Conservation (phyloP, 2,888 invertebrate species). For the Yponomeuta plumbellus region DNA sequence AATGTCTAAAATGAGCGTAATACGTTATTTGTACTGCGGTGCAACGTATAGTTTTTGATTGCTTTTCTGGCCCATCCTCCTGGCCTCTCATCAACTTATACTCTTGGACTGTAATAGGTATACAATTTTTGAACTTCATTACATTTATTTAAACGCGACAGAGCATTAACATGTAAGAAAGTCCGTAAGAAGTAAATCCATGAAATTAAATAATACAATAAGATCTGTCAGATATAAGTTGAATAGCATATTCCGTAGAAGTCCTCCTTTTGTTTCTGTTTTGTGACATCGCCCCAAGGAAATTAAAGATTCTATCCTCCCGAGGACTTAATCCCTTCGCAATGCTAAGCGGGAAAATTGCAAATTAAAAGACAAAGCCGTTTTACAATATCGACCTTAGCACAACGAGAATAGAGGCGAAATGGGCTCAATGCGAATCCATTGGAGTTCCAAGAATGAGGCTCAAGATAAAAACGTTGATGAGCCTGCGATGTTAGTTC, state of each 20-base stretch:
- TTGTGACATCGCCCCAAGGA: conserved; percentile 58
- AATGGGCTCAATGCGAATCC: conserved; percentile 22
- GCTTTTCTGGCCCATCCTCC: no score
- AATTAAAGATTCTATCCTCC: conserved; percentile 73
- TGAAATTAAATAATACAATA: no score
- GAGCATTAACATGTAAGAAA: no score
- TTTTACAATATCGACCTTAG: conserved; percentile 28
- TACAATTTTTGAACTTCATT: no score
- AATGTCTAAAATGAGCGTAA: no score
- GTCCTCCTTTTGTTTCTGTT: background rate
- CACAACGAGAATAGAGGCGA: conserved; percentile 22
- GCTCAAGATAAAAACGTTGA: conserved; percentile 60
- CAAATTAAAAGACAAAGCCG: conserved; percentile 55
- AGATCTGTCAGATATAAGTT: no score
- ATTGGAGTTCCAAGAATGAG: conserved; percentile 21
- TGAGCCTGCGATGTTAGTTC: conserved; percentile 36
- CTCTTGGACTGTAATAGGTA: no score
- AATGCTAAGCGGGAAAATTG: conserved; percentile 70
- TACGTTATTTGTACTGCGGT: no score
- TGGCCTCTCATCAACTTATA: no score
- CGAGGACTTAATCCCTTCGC: conserved; percentile 65
- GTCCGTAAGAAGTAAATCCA: no score
- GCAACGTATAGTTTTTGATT: no score
- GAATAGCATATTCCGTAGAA: background rate
- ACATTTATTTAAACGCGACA: no score